Evolutionary conservation across 2,797 vertebrate genomes (phyloP), one percentile per base, ranked within the genome.

Genomic region (Cossypha dichroa): DNA sequence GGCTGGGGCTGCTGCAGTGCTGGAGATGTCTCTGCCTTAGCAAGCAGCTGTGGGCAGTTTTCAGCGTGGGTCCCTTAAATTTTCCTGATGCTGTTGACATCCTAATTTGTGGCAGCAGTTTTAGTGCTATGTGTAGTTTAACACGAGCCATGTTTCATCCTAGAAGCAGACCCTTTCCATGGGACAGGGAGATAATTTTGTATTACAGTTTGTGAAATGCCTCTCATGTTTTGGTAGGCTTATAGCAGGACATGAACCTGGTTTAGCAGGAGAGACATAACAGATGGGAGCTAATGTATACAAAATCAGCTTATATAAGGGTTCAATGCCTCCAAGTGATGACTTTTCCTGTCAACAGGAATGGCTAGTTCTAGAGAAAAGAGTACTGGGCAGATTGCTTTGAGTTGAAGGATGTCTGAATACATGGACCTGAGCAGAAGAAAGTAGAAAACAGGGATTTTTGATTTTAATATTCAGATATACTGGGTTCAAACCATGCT

Each of bases 111-210:
- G n/a, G 19, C 13, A 77, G 11, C 31, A 3, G 3, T 31, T 78
- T 67, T 79, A 55, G 52, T 83, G 63, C 28, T 38, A 15, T 29
- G 13, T 82, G 16, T 80, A 33, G 34, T 48, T 90, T 67, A 63
- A 73, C 26, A 21, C 0, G 0, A 1, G 3, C 26, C 11, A 5
- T 3, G 5, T 83, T 82, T 88, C 33, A 56, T 69, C 43, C 46
- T 45, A 48, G 43, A 60, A 85, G 34, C 74, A 33, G 62, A 31
- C 10, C 3, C 20, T 63, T 94, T 77, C 55, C 1, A 0, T 51
- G 55, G 49, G 67, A 49, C 3, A 10, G 40, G 34, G 83, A 54
- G 34, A 14, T 43, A 15, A 48, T 87, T 67, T 91, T 52, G 51
- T 63, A 0, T 58, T 69, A 28, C 2, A 10, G 21, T 59, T 75